phyloP scores from a whole-genome alignment of 2,888 invertebrate species.

The Mantis religiosa region DNA sequence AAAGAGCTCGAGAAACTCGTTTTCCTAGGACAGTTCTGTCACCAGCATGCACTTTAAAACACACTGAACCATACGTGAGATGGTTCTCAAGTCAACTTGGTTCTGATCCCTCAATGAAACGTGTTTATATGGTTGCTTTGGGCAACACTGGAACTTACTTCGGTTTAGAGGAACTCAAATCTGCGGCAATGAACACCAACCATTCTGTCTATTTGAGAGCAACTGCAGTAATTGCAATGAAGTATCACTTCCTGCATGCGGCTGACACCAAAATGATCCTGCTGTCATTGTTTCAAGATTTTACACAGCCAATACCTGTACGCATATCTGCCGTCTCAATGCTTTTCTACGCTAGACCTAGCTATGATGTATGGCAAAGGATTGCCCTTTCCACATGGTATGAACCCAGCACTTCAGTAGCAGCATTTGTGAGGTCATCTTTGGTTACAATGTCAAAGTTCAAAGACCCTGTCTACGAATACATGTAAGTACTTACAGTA shows the following conservation, averaged over 20 bases:
- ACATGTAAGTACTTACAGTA: constrained; percentile 22
- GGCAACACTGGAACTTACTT: constrained; percentile 41
- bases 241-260: constrained; percentile 28
- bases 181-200: constrained; percentile 1
- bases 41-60: constrained; percentile 33
- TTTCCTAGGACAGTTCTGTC: constrained; percentile 36
- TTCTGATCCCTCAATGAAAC: constrained; percentile 31
- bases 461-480: constrained; percentile 26
- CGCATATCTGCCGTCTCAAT: constrained; percentile 40
- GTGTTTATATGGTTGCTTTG: constrained; percentile 38
- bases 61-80: constrained; percentile 32
- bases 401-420: constrained; percentile 38
- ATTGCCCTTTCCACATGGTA: constrained; percentile 41
- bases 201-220: constrained; percentile 34
- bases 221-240: constrained; percentile 40
- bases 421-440: constrained; percentile 38
- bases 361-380: constrained; percentile 39
- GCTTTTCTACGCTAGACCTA: constrained; percentile 37
- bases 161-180: constrained; percentile 35
- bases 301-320: constrained; percentile 24
- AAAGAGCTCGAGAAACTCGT: constrained; percentile 30
- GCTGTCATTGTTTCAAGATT: constrained; percentile 29
- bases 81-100: constrained; percentile 30
- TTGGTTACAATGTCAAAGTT: constrained; percentile 36
- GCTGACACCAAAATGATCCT: constrained; percentile 25